A percentile compares a stretch with the other conserved stretches of the same genome.
phyloP scores from a whole-genome alignment of 2,797 vertebrate genomes.

The Parambassis ranga region DNA sequence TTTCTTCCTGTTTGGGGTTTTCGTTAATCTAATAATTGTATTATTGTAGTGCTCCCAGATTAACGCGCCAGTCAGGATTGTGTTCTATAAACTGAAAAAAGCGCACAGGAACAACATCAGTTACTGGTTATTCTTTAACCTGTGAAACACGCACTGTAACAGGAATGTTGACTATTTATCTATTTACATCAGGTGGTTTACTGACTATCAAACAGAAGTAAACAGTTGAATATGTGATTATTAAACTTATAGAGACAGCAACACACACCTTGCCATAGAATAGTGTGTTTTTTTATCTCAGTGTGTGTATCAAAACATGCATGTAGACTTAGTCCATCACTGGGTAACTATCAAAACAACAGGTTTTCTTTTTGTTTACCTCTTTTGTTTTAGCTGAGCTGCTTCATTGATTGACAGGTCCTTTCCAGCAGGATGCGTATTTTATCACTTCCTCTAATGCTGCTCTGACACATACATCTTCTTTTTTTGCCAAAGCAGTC shows the following conservation, averaged over 20 bases:
- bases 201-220: too few relatives aligned
- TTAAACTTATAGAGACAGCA: too few relatives aligned
- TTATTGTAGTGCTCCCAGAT: not conserved
- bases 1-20: not conserved
- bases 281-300: not conserved
- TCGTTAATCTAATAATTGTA: too few relatives aligned
- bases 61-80: not conserved
- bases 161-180: not conserved
- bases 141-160: not conserved
- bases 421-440: constrained; percentile 44
- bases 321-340: not conserved
- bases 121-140: not conserved
- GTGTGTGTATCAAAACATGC: not conserved
- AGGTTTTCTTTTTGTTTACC: not conserved
- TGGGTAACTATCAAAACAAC: not conserved
- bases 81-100: not conserved
- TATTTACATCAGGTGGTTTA: too few relatives aligned
- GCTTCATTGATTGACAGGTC: constrained; percentile 50
- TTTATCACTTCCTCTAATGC: constrained; percentile 66
- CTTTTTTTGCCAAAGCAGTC: constrained; percentile 1
- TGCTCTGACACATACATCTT: not conserved
- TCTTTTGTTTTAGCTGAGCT: constrained; percentile 9
- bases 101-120: not conserved
- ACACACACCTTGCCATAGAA: too few relatives aligned
- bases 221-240: not conserved